Evolutionary conservation across 2,797 vertebrate genomes (phyloP), one percentile per base, ranked within the genome.

Genomic region (Brotogeris chrysoptera): DNA sequence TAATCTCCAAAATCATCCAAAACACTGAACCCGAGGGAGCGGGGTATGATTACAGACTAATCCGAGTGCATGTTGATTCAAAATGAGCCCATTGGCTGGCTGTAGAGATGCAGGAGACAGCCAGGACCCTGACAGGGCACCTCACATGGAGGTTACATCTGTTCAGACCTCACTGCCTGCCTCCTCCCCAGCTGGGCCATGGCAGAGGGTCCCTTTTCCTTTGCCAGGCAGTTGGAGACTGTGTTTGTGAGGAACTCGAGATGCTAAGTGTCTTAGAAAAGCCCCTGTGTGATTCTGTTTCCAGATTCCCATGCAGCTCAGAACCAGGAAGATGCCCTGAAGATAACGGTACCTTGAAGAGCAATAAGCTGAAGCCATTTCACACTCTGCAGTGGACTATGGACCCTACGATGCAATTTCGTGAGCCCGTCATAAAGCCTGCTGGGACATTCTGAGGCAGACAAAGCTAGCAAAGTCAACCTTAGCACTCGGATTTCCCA

Each of bases 371-470:
- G 5, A 57, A 73, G 32, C 28, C 2, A 1, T 57, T 91, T 55
- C 81, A 69, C 1, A 0, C 53, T 49, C 44, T 52, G 38, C 30
- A 46, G 25, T 0, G 1, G 20, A 27, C 43, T 43, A 11, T 2
- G 5, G 28, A 38, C 19, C 21, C 11, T 24, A 50, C 13, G 32
- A 57, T 17, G 18, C 13, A 2, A 10, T 50, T 50, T 63, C 1
- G 0, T 70, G 34, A 47, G 46, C n/a, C 38, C 1, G 1, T 55
- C 20, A 5, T 55, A 73, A 68, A n/a, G 20, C 14, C 41, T 78
- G 27, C 30, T 64, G 43, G 43, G 10, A 6, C 36, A 19, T 57
- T 38, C 1, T 0, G 16, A 9, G 23, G 21, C 21, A 73, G 55
- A 59, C 18, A 25, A 28, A 74, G 43, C 20, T 60, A 63, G 36